phyloP scores from a whole-genome alignment of 2,797 vertebrate species.

The Coccyzus lansbergi region DNA sequence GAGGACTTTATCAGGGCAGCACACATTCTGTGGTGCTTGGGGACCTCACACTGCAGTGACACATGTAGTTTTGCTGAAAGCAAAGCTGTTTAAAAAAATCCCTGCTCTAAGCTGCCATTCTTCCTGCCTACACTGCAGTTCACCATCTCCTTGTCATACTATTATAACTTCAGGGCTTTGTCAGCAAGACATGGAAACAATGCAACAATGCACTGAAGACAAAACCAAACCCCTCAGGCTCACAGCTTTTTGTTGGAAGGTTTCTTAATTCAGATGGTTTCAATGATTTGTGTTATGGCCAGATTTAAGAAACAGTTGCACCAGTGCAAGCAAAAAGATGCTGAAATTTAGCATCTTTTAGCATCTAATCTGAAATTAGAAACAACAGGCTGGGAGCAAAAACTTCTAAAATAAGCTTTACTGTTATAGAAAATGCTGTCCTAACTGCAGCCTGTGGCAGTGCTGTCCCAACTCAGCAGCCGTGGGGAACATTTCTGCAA shows the following conservation, averaged over 20 bases:
- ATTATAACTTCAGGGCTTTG: neutral
- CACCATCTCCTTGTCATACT: rapidly evolving
- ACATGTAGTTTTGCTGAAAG: rapidly evolving
- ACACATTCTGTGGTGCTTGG: neutral
- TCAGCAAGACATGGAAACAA: neutral
- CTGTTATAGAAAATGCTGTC: neutral
- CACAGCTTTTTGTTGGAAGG: neutral
- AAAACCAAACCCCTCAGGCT: neutral
- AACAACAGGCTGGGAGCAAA: neutral
- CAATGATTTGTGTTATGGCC: neutral
- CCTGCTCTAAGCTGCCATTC: neutral
- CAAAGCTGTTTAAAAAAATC: neutral
- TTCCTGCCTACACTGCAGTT: neutral
- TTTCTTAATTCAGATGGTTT: neutral
- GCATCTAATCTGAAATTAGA: too few relatives aligned
- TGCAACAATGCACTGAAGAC: neutral
- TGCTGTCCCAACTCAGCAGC: neutral
- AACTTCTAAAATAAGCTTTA: constrained; percentile 17
- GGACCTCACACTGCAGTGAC: neutral
- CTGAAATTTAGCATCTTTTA: constrained; percentile 17
- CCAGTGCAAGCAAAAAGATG: neutral
- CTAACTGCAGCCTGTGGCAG: neutral
- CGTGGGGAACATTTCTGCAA: constrained; percentile 44
- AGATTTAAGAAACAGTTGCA: neutral
- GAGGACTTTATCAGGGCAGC: neutral